Conservation (phyloP, 2,888 invertebrate species). For the Ichneumoninae sp. region DNA sequence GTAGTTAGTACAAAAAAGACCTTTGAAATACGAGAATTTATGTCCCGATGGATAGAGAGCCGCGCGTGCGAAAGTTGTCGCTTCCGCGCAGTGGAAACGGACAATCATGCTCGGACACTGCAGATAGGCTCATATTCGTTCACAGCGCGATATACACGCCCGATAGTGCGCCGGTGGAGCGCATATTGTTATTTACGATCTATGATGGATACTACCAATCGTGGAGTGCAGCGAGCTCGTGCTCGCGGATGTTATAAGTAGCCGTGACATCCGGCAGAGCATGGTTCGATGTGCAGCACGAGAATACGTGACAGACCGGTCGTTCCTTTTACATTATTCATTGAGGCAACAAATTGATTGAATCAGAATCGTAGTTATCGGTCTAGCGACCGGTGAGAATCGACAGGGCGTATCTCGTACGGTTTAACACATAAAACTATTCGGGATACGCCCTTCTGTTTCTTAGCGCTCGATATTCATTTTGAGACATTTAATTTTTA, state of each 20-base stretch:
- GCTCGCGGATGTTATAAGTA: constrained; percentile 23
- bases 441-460: background rate
- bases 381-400: background rate
- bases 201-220: background rate
- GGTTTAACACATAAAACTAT: background rate
- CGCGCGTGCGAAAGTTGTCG: constrained; percentile 58
- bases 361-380: constrained; percentile 11
- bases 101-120: constrained; percentile 9
- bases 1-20: background rate
- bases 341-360: constrained; percentile 25
- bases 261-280: constrained; percentile 35
- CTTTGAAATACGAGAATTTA: background rate
- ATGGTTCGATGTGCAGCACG: constrained; percentile 26
- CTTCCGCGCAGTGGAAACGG: constrained; percentile 72
- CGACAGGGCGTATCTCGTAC: background rate
- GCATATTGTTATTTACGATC: constrained; percentile 12
- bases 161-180: background rate
- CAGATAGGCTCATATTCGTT: background rate
- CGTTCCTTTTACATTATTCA: constrained; percentile 41
- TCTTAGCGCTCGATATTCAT: background rate
- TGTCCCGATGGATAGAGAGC: background rate
- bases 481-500: background rate
- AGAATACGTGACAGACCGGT: constrained; percentile 57
- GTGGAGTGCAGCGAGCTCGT: background rate
- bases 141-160: background rate